Percentiles rank a stretch among this genome's conserved stretches.
Conservation (phyloP, 2,797 vertebrate genomes). For the Antrozous pallidus region DNA sequence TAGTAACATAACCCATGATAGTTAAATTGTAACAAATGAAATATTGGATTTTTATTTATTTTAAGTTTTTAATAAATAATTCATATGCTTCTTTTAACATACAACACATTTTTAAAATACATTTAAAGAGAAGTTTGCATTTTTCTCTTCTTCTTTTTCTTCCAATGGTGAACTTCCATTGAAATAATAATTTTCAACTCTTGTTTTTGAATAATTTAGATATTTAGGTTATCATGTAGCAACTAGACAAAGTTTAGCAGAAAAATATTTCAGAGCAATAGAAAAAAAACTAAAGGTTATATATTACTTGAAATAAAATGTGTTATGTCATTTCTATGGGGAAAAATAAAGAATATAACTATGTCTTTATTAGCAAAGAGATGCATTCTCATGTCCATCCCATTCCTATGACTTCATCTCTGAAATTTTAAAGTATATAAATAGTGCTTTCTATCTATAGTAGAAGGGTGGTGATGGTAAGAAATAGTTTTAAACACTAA, state of each 20-base stretch:
- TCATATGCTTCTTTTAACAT: background rate
- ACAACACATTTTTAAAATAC: background rate
- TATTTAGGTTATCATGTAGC: background rate
- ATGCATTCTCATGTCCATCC: background rate
- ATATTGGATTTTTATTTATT: slow-evolving; percentile 14
- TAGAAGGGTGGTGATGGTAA: background rate
- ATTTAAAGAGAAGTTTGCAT: background rate
- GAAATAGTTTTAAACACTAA: background rate
- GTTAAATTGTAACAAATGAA: background rate
- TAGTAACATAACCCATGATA: background rate
- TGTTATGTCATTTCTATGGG: background rate
- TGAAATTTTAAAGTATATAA: background rate
- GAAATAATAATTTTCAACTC: background rate
- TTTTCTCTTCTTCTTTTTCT: background rate
- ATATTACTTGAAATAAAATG: background rate
- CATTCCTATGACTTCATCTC: background rate
- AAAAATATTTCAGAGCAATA: background rate
- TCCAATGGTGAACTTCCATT: background rate
- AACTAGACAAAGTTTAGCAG: slow-evolving; percentile 14
- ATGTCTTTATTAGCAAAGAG: background rate
- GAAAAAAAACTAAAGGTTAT: background rate
- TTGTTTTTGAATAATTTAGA: slow-evolving; percentile 4
- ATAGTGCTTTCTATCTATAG: background rate
- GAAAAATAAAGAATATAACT: background rate
- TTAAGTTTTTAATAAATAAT: background rate